Conservation (phyloP, 2,113 vertebrate genomes). For the Holacanthus passer region DNA sequence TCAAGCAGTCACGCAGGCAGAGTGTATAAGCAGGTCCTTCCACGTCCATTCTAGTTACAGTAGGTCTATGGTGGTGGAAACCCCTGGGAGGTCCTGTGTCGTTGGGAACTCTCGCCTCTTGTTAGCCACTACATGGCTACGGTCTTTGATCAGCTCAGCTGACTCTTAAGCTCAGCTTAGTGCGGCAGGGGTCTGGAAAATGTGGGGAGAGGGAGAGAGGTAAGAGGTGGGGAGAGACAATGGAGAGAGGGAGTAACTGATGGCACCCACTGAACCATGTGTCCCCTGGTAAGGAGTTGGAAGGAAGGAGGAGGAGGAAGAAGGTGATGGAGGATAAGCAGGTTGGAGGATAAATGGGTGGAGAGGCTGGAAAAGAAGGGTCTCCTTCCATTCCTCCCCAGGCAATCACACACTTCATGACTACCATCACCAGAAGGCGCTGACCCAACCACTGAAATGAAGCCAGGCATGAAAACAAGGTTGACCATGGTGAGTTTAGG, state of each 20-base stretch:
- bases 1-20: conserved; percentile 18
- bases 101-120: conserved; percentile 83
- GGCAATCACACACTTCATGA: conserved; percentile 3
- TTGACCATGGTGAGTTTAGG: conserved; percentile 44
- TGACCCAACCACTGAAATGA: conserved; percentile 42
- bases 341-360: conserved; percentile 4
- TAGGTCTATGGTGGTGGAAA: conserved; percentile 56
- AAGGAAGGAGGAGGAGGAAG: neutral
- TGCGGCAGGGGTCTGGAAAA: conserved; percentile 78
- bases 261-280: conserved; percentile 60
- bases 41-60: conserved; percentile 55
- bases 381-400: neutral
- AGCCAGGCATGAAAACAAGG: conserved; percentile 43
- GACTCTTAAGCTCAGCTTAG: conserved; percentile 85
- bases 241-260: conserved; percentile 38
- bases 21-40: conserved; percentile 25
- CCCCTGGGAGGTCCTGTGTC: conserved; percentile 80
- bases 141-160: conserved; percentile 87
- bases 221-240: conserved; percentile 49
- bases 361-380: conserved; percentile 8
- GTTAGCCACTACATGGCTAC: conserved; percentile 81
- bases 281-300: conserved; percentile 7
- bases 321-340: conserved; percentile 5
- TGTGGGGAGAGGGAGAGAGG: conserved; percentile 66
- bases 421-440: conserved; percentile 28